A percentile compares a stretch with the other conserved stretches of the same genome.
phyloP scores from a whole-genome alignment of 1,140 invertebrate genomes.

The Parasteatoda tepidariorum region DNA sequence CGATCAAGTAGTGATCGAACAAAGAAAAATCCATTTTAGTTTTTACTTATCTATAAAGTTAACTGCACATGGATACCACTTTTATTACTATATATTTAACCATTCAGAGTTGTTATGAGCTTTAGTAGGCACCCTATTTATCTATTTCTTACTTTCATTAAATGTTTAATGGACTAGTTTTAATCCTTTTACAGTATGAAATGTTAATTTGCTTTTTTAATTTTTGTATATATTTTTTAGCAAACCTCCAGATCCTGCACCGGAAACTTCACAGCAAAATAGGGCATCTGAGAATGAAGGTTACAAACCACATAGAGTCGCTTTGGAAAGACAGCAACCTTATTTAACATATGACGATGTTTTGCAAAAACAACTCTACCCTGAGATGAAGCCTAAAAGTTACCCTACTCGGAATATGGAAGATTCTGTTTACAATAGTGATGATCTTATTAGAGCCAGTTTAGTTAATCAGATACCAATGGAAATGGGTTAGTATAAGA shows the following conservation, averaged over 20 bases:
- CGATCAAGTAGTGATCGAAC: no score
- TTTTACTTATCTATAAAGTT: no score
- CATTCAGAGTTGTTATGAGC: no score
- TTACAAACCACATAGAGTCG: constrained; percentile 25
- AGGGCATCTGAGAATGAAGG: constrained; percentile 27
- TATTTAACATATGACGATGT: constrained; percentile 29
- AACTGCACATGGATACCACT: no score
- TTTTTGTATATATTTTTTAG: constrained; percentile 5
- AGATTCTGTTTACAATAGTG: constrained; percentile 26
- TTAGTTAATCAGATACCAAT: constrained; percentile 40
- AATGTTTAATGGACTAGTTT: no score
- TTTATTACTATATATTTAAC: no score
- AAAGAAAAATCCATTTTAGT: no score
- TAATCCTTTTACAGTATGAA: no score
- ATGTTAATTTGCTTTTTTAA: no score
- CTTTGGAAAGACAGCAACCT: background rate
- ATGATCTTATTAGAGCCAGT: constrained; percentile 48
- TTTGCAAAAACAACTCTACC: constrained; percentile 24
- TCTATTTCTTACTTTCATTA: no score
- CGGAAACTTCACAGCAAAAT: background rate
- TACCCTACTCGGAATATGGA: background rate
- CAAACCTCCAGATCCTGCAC: constrained; percentile 7
- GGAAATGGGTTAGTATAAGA: constrained; percentile 26
- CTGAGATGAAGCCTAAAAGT: constrained; percentile 3
- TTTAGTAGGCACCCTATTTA: no score